Evolutionary conservation across 1,140 invertebrate species (phyloP).

Genomic region (Apis florea): DNA sequence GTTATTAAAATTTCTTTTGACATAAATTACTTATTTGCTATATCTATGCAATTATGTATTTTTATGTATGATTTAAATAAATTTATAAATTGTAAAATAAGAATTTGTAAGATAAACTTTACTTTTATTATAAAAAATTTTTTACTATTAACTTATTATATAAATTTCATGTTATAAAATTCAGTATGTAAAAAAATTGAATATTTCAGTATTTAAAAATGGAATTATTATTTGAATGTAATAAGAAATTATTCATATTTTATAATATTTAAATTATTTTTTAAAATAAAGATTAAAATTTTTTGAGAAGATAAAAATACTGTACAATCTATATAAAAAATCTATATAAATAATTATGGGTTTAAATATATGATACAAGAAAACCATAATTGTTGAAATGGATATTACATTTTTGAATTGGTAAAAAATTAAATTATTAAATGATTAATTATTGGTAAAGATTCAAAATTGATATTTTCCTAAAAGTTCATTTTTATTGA

Average conservation of each 20-base stretch:
- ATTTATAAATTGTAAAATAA: neutral
- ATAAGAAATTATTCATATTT: neutral
- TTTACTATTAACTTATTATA: neutral
- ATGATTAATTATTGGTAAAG: too few species aligned
- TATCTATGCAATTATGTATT: neutral
- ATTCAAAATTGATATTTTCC: neutral
- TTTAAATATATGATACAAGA: too few species aligned
- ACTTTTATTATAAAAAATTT: neutral
- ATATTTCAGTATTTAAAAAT: neutral
- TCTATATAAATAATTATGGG: too few species aligned
- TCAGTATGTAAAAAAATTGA: neutral
- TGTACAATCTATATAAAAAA: too few species aligned
- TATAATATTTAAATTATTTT: neutral
- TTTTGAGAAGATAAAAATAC: too few species aligned
- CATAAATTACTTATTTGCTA: neutral
- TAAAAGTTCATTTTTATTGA: neutral
- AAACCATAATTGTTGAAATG: too few species aligned
- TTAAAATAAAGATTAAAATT: too few species aligned
- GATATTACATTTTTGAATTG: too few species aligned
- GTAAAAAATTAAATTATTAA: too few species aligned
- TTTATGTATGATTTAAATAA: neutral
- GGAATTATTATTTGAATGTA: neutral
- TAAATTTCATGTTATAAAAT: neutral
- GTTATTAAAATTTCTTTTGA: conserved; percentile 68
- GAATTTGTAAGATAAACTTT: neutral